Conservation (phyloP, 2,113 vertebrate genomes). For the Echinops telfairi region DNA sequence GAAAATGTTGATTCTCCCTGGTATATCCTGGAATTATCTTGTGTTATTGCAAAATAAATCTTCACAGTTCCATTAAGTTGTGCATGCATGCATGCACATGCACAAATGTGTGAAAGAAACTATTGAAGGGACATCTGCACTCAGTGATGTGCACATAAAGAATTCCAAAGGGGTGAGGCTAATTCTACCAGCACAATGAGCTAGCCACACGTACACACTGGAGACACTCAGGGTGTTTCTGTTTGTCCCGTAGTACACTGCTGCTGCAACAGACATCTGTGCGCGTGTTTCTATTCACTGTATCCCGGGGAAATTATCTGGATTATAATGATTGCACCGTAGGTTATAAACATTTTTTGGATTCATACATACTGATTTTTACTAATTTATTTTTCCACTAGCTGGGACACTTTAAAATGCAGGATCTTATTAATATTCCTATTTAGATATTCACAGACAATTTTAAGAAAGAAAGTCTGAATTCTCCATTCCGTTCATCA, state of each 20-base stretch:
- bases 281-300: not conserved
- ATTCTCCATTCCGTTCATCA: not conserved
- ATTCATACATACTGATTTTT: not conserved
- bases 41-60: not conserved
- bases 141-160: not conserved
- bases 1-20: not conserved
- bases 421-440: not conserved
- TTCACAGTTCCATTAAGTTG: not conserved
- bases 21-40: not conserved
- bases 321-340: not conserved
- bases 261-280: not conserved
- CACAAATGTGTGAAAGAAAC: not conserved
- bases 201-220: not conserved
- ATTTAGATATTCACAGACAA: not conserved
- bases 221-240: not conserved
- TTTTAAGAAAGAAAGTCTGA: constrained; percentile 2
- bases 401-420: not conserved
- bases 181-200: not conserved
- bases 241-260: not conserved
- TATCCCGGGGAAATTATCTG: not conserved
- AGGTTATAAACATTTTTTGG: not conserved
- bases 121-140: not conserved
- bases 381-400: not conserved
- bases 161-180: not conserved
- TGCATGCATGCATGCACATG: not conserved